phyloP scores from a whole-genome alignment of 1,140 invertebrate genomes.

The Papilio aristodemus region DNA sequence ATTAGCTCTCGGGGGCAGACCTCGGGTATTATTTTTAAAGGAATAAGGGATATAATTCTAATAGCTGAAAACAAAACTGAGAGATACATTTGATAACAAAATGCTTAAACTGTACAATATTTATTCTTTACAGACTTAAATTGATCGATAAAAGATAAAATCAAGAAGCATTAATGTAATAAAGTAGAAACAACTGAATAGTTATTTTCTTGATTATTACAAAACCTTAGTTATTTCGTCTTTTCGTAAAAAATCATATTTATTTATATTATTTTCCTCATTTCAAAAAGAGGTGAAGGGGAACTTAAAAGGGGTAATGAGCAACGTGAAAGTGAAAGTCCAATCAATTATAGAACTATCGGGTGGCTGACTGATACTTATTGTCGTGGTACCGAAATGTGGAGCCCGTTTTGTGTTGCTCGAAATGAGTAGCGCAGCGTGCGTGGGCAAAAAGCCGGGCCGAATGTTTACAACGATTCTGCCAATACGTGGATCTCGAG shows the following conservation, averaged over 20 bases:
- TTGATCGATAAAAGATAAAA: too few relatives aligned
- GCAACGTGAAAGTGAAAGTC: neutral
- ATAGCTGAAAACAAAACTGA: neutral
- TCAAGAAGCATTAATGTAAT: too few relatives aligned
- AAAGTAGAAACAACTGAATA: too few relatives aligned
- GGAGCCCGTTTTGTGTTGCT: neutral
- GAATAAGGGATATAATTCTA: neutral
- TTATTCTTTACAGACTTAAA: too few relatives aligned
- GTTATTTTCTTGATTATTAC: too few relatives aligned
- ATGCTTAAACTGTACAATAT: too few relatives aligned
- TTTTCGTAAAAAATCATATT: too few relatives aligned
- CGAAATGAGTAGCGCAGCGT: neutral
- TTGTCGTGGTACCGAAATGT: neutral
- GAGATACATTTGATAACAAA: neutral
- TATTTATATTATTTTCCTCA: neutral
- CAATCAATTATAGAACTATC: neutral
- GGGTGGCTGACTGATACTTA: neutral
- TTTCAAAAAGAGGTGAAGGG: neutral
- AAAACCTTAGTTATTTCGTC: too few relatives aligned
- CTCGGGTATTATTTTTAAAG: neutral
- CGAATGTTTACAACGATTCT: conserved; percentile 10
- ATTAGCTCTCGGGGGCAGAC: neutral
- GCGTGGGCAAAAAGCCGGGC: neutral
- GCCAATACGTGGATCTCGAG: neutral
- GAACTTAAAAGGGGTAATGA: neutral